Evolutionary conservation across 2,888 invertebrate species (phyloP).

Genomic region (Pteria penguin): DNA sequence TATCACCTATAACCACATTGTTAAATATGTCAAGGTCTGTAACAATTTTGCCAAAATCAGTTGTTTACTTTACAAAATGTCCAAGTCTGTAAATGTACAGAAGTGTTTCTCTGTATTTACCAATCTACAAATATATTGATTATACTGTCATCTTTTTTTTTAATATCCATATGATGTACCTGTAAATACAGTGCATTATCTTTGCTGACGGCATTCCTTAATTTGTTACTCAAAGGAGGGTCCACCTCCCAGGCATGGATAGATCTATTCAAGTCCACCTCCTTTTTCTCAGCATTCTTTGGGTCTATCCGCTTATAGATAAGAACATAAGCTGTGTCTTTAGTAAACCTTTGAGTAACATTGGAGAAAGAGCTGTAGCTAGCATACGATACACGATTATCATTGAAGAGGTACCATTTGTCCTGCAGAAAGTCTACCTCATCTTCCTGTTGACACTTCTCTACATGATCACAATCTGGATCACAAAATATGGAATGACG

Average conservation of each 20-base stretch:
- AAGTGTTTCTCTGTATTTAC: too few species aligned
- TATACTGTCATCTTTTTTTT: too few species aligned
- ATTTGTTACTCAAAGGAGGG: conserved; percentile 59
- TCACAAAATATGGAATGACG: conserved; percentile 65
- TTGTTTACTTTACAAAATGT: too few species aligned
- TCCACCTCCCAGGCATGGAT: conserved; percentile 48
- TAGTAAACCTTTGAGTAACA: conserved; percentile 81
- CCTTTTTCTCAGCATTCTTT: conserved; percentile 36
- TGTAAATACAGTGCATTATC: conserved; percentile 67
- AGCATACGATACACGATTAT: conserved; percentile 84
- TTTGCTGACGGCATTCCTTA: conserved; percentile 62
- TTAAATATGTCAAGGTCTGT: too few species aligned
- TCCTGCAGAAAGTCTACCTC: conserved; percentile 79
- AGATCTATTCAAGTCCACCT: conserved; percentile 40
- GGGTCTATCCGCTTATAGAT: conserved; percentile 83
- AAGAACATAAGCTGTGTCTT: conserved; percentile 91
- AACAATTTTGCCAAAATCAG: too few species aligned
- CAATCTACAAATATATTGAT: too few species aligned
- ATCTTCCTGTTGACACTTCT: conserved; percentile 56
- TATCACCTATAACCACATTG: too few species aligned
- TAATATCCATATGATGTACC: too few species aligned
- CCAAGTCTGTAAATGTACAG: too few species aligned
- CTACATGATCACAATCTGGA: conserved; percentile 52
- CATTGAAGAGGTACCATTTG: conserved; percentile 90
- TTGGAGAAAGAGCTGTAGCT: conserved; percentile 70